Conservation (phyloP, 1,140 invertebrate species). For the Propsilocerus akamusi region DNA sequence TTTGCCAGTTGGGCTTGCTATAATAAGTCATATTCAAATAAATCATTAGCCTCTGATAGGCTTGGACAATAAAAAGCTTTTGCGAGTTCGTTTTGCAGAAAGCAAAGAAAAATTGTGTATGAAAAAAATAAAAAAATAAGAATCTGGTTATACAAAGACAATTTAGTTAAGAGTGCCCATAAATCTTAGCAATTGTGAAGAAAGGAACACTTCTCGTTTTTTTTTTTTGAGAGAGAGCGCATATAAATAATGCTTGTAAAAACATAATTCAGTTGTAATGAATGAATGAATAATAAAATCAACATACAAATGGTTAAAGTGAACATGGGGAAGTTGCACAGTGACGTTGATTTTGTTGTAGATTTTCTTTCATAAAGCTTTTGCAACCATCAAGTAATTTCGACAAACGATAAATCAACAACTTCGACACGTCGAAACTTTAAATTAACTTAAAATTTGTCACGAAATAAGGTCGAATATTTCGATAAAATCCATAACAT, state of each 20-base stretch:
- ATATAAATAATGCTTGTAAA: conserved; percentile 2
- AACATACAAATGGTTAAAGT: neutral
- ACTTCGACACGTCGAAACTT: too few relatives aligned
- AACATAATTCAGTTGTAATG: neutral
- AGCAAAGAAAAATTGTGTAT: neutral
- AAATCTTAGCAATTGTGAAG: neutral
- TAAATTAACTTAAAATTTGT: too few relatives aligned
- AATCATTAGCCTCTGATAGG: conserved; percentile 2
- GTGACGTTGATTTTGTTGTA: too few relatives aligned
- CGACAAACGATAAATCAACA: too few relatives aligned
- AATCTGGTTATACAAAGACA: neutral
- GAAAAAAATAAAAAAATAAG: neutral
- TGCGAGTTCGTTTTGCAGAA: too few relatives aligned
- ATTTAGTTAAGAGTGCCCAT: conserved; percentile 1
- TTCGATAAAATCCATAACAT: too few relatives aligned
- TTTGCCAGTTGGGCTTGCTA: too few relatives aligned
- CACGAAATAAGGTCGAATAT: too few relatives aligned
- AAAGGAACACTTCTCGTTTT: neutral
- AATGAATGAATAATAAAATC: conserved; percentile 4
- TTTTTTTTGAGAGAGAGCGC: neutral
- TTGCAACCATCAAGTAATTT: too few relatives aligned
- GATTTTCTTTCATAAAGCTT: too few relatives aligned
- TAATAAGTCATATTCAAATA: conserved; percentile 3
- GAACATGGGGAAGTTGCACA: neutral
- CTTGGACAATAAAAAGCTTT: conserved; percentile 3